phyloP scores from a whole-genome alignment of 2,797 vertebrate genomes.

The Podargus strigoides region DNA sequence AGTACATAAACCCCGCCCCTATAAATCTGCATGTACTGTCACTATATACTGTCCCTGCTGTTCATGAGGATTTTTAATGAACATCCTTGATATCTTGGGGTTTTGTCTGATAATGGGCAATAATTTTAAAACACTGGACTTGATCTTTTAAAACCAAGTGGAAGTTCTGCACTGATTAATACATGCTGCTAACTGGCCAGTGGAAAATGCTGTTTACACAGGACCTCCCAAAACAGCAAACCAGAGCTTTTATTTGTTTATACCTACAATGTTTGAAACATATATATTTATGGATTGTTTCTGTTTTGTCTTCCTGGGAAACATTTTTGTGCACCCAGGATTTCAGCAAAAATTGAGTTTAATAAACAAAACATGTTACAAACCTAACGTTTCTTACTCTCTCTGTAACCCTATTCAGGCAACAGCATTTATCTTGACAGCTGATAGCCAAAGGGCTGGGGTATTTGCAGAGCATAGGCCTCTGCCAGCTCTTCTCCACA shows the following conservation, averaged over 20 bases:
- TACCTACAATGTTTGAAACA: not conserved
- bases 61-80: not conserved
- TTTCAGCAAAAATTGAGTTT: not conserved
- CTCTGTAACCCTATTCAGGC: not conserved
- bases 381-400: not conserved
- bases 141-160: not conserved
- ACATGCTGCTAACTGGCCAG: slow-evolving; percentile 21
- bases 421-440: not conserved
- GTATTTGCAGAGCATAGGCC: not conserved
- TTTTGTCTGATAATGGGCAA: slow-evolving; percentile 32
- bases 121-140: slow-evolving; percentile 27
- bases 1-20: rapidly evolving
- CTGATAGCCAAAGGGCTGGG: not conserved
- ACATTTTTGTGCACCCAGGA: not conserved
- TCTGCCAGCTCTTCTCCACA: not conserved
- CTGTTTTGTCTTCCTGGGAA: slow-evolving; percentile 25
- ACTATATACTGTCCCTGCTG: not conserved
- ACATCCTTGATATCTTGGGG: not conserved
- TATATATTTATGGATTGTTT: not conserved
- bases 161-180: not conserved
- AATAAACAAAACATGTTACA: slow-evolving; percentile 46
- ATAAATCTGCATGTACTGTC: not conserved
- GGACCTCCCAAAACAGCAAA: slow-evolving; percentile 11
- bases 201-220: not conserved
- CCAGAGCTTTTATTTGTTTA: slow-evolving; percentile 39